These are phyloP conservation scores for Archegozetes longisetosus DNA, from an alignment of 1,140 invertebrate genomes.

Conservation along the genomic window DNA sequence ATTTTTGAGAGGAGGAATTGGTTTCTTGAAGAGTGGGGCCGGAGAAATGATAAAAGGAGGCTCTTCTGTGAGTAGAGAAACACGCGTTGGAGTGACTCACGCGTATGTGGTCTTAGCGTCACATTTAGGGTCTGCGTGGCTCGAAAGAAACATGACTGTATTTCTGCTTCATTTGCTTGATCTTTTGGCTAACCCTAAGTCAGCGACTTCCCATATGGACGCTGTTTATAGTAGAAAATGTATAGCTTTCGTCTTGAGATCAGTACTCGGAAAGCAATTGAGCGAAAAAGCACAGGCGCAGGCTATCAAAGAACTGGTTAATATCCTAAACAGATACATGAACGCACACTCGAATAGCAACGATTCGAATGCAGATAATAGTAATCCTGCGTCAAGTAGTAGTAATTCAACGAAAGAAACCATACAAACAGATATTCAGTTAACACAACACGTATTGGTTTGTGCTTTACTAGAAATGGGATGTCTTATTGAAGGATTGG, in stretches of 20 bases:
- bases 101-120: slow-evolving; percentile 84
- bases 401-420: background rate
- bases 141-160: slow-evolving; percentile 73
- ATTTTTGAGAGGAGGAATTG: slow-evolving; percentile 79
- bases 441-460: slow-evolving; percentile 81
- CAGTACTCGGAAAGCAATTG: slow-evolving; percentile 77
- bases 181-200: slow-evolving; percentile 72
- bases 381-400: background rate
- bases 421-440: slow-evolving; percentile 39
- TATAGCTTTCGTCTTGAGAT: slow-evolving; percentile 82
- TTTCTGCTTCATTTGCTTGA: slow-evolving; percentile 79
- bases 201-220: slow-evolving; percentile 85
- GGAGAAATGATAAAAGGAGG: slow-evolving; percentile 92
- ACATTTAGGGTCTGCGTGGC: slow-evolving; percentile 78
- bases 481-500: slow-evolving; percentile 55
- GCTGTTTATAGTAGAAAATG: slow-evolving; percentile 95
- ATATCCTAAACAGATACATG: slow-evolving; percentile 83
- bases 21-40: slow-evolving; percentile 84
- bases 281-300: slow-evolving; percentile 86
- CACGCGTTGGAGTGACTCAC: slow-evolving; percentile 84
- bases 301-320: slow-evolving; percentile 84
- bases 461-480: slow-evolving; percentile 74
- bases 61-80: slow-evolving; percentile 78
- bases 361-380: background rate
- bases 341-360: slow-evolving; percentile 40